These are phyloP conservation scores for Polypedilum pembai DNA, from an alignment of 1,140 invertebrate species.

Conservation along the genomic window DNA sequence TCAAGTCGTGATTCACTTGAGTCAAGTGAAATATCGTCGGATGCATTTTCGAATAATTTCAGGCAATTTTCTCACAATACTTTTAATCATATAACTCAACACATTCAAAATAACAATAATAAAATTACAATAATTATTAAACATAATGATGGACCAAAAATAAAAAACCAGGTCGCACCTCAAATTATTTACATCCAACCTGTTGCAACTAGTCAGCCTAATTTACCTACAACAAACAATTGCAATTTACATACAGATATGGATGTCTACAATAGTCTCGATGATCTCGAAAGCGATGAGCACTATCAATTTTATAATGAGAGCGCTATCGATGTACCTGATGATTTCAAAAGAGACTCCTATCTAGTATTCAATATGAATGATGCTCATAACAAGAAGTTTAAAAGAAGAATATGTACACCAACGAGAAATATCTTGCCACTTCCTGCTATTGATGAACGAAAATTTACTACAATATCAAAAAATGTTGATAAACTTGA, in stretches of 20 bases:
- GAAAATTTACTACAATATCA: not conserved
- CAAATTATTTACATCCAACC: slow-evolving; percentile 22
- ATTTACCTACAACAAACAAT: not conserved
- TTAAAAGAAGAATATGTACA: not conserved
- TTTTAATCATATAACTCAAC: slow-evolving; percentile 21
- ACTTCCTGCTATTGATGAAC: not conserved
- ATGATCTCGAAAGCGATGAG: slow-evolving; percentile 23
- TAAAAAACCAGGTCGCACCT: not conserved
- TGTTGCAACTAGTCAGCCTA: slow-evolving; percentile 13
- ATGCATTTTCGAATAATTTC: not conserved
- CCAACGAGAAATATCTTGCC: not conserved
- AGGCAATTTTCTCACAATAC: not conserved
- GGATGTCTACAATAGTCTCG: slow-evolving; percentile 9
- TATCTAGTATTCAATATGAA: slow-evolving; percentile 23
- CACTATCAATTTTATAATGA: slow-evolving; percentile 21
- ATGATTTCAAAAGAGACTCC: slow-evolving; percentile 12
- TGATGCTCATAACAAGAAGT: not conserved
- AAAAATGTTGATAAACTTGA: not conserved
- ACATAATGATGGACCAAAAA: slow-evolving; percentile 23
- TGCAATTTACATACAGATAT: not conserved
- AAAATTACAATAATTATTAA: slow-evolving; percentile 22
- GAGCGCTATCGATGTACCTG: slow-evolving; percentile 16
- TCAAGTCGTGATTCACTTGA: not conserved
- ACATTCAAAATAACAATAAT: slow-evolving; percentile 21
- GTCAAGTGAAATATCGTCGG: not conserved